Conservation (phyloP, 2,888 invertebrate species). For the Nezara viridula region DNA sequence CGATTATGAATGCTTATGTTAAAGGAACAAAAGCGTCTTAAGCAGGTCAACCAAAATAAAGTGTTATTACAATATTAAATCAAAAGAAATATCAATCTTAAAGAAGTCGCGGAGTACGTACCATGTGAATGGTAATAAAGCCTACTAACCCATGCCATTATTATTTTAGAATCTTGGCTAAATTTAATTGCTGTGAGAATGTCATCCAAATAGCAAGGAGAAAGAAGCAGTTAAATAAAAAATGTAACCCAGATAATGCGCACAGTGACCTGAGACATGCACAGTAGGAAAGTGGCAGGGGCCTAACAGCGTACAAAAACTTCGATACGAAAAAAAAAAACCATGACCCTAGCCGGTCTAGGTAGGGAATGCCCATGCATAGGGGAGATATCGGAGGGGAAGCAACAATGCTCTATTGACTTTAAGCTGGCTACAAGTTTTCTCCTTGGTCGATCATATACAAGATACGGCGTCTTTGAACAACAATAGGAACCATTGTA, state of each 20-base stretch:
- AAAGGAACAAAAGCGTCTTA: too few relatives aligned
- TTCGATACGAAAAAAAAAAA: constrained; percentile 3
- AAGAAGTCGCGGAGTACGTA: too few relatives aligned
- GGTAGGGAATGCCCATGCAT: constrained; percentile 28
- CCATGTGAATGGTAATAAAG: too few relatives aligned
- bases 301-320: constrained; percentile 36
- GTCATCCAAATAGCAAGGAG: background rate
- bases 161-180: too few relatives aligned
- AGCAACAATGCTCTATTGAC: constrained; percentile 55
- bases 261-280: background rate
- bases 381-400: constrained; percentile 48
- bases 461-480: constrained; percentile 47
- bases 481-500: constrained; percentile 56
- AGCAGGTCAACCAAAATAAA: too few relatives aligned
- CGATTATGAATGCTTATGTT: too few relatives aligned
- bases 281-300: constrained; percentile 20
- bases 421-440: constrained; percentile 58
- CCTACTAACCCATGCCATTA: too few relatives aligned
- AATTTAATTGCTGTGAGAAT: background rate
- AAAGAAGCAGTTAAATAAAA: background rate
- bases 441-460: constrained; percentile 52
- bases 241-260: background rate
- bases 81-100: too few relatives aligned
- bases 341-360: constrained; percentile 32
- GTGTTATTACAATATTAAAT: too few relatives aligned